A percentile compares a stretch with the other conserved stretches of the same genome.
Conservation (phyloP, 2,888 invertebrate genomes). For the Drosophila differens region DNA sequence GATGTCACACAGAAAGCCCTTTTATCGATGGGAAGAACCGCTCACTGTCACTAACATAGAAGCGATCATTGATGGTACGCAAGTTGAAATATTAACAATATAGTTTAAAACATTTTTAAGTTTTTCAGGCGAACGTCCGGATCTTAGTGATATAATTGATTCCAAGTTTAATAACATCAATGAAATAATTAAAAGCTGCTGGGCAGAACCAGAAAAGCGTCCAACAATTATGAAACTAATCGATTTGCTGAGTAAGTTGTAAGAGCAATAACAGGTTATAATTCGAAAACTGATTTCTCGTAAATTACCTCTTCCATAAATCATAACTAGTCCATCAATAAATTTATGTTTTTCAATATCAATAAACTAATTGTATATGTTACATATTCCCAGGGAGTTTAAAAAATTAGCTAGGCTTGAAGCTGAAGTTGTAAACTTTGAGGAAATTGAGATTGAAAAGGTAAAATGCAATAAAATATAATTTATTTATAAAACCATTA, state of each 20-base stretch:
- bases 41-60: background rate
- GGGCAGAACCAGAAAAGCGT: background rate
- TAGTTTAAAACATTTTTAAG: background rate
- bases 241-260: background rate
- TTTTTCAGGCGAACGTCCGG: slow-evolving; percentile 3
- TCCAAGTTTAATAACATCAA: background rate
- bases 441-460: background rate
- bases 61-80: background rate
- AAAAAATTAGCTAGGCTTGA: background rate
- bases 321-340: background rate
- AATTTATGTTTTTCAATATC: background rate
- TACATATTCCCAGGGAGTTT: background rate
- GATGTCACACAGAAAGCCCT: slow-evolving; percentile 1
- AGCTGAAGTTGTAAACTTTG: background rate
- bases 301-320: background rate
- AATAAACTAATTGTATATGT: background rate
- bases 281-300: background rate
- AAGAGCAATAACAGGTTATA: background rate
- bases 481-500: background rate
- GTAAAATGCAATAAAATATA: background rate
- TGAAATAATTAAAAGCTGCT: background rate
- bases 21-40: background rate
- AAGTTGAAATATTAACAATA: background rate
- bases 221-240: background rate
- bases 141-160: background rate